These are phyloP conservation scores for Hyles lineata DNA, from an alignment of 2,888 invertebrate species.

Conservation along the genomic window DNA sequence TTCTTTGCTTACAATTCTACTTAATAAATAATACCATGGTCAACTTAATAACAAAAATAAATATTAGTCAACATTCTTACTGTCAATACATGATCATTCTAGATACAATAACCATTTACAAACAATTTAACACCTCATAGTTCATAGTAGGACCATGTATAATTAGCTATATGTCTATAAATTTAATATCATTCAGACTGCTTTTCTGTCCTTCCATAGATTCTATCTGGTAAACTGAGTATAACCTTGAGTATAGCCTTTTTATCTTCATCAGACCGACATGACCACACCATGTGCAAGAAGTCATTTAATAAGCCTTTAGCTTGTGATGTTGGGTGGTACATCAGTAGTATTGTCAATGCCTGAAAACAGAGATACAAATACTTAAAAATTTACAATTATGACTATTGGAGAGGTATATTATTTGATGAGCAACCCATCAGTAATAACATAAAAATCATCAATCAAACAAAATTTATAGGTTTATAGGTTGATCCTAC, in stretches of 20 bases:
- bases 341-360: conserved; percentile 67
- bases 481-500: no score
- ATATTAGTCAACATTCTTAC: no score
- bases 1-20: no score
- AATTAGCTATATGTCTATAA: no score
- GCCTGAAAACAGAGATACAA: conserved; percentile 59
- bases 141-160: no score
- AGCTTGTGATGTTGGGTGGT: conserved; percentile 69
- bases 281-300: conserved; percentile 71
- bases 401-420: neutral
- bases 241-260: conserved; percentile 69
- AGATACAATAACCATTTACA: no score
- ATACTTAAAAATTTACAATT: neutral
- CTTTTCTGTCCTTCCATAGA: conserved; percentile 41
- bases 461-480: no score
- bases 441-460: no score
- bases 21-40: no score
- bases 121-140: no score
- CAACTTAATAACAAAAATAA: no score
- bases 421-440: neutral
- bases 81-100: no score
- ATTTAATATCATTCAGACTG: neutral
- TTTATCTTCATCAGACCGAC: conserved; percentile 66
- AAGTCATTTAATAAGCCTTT: conserved; percentile 65
- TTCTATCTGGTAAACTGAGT: conserved; percentile 60